A percentile compares a stretch with the other conserved stretches of the same genome.
These are phyloP conservation scores for Morone chrysops DNA, from an alignment of 2,113 vertebrate genomes.

Conservation along the genomic window DNA sequence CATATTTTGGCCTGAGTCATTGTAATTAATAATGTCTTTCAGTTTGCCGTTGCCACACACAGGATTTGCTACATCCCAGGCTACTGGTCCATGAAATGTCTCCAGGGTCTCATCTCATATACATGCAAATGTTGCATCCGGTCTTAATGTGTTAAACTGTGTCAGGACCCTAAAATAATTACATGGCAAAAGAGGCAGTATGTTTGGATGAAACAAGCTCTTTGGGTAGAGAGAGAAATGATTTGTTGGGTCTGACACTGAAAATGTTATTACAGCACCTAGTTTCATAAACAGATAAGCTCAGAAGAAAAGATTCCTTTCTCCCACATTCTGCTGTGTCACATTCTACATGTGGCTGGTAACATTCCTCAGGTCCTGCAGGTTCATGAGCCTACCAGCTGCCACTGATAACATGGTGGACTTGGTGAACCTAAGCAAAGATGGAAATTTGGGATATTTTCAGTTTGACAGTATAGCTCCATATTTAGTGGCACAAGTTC, in stretches of 20 bases:
- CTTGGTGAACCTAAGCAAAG: background rate
- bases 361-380: slow-evolving; percentile 9
- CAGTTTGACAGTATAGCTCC: background rate
- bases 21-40: slow-evolving; percentile 10
- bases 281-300: slow-evolving; percentile 22
- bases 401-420: slow-evolving; percentile 13
- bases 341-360: slow-evolving; percentile 23
- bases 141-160: background rate
- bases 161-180: slow-evolving; percentile 19
- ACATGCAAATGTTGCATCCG: too few relatives aligned
- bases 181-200: background rate
- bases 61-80: background rate
- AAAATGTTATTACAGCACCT: slow-evolving; percentile 8
- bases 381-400: slow-evolving; percentile 3
- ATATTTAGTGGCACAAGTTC: slow-evolving; percentile 4
- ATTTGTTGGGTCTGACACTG: background rate
- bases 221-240: background rate
- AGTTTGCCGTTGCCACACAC: background rate
- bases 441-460: background rate
- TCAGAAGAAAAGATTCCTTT: slow-evolving; percentile 29
- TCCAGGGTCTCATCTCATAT: slow-evolving; percentile 5
- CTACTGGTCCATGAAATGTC: background rate
- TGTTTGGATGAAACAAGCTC: slow-evolving; percentile 24
- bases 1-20: slow-evolving; percentile 8
- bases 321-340: slow-evolving; percentile 28